Evolutionary conservation across 2,113 vertebrate genomes (phyloP).

Genomic region (Hyperopisus bebe): DNA sequence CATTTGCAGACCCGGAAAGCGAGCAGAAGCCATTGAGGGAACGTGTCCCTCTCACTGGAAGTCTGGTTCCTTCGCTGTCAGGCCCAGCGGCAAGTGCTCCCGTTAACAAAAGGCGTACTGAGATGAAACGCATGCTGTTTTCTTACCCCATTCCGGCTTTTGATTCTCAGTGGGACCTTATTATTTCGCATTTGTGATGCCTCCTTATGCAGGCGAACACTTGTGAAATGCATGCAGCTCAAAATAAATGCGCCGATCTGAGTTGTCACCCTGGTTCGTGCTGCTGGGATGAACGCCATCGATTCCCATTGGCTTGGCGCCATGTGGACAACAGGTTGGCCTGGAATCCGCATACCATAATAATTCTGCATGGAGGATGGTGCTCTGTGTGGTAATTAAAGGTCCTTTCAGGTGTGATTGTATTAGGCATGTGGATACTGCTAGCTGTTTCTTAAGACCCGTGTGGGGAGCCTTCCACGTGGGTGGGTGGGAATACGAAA

Average conservation of each 20-base stretch:
- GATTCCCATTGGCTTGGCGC: not conserved
- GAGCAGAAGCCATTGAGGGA: not conserved
- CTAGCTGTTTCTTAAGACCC: not conserved
- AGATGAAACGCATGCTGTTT: conserved; percentile 36
- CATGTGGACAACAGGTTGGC: not conserved
- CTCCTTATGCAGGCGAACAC: conserved; percentile 30
- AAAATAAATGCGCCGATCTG: not conserved
- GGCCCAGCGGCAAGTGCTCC: conserved; percentile 26
- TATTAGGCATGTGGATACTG: not conserved
- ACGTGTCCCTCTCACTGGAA: conserved; percentile 16
- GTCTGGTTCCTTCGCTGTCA: conserved; percentile 14
- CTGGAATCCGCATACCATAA: not conserved
- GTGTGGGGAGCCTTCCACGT: not conserved
- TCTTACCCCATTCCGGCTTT: conserved; percentile 24
- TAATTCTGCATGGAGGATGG: not conserved
- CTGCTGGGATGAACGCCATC: not conserved
- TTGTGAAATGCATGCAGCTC: conserved; percentile 1
- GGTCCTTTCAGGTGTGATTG: not conserved
- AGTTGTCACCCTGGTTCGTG: not conserved
- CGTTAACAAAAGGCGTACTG: conserved; percentile 34
- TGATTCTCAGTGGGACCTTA: conserved; percentile 35
- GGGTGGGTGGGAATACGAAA: not conserved
- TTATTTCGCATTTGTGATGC: conserved; percentile 41
- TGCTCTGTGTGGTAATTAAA: not conserved
- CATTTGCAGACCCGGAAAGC: not conserved